phyloP scores from a whole-genome alignment of 2,113 vertebrate genomes.

The Brevimyrus niger region DNA sequence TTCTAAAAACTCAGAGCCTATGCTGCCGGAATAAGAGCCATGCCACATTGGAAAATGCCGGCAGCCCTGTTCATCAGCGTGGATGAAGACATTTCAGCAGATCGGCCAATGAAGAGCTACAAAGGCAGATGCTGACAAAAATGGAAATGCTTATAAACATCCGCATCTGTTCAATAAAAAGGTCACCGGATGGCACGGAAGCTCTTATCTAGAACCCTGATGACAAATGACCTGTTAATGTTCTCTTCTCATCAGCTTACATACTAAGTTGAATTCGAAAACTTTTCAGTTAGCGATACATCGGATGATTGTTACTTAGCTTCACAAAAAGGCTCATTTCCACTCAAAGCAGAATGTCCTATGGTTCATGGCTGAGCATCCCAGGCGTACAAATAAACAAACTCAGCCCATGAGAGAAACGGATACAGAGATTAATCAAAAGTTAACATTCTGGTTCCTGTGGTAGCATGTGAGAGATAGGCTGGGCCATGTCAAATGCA shows the following conservation, averaged over 20 bases:
- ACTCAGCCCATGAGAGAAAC: not conserved
- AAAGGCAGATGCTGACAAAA: not conserved
- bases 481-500: constrained; percentile 15
- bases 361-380: not conserved
- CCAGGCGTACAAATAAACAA: not conserved
- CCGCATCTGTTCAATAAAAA: not conserved
- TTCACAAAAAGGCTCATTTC: not conserved
- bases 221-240: not conserved
- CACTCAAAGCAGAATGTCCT: not conserved
- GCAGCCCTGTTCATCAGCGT: not conserved
- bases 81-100: not conserved
- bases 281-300: not conserved
- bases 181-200: not conserved
- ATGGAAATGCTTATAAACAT: not conserved
- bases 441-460: not conserved
- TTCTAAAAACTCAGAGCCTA: not conserved
- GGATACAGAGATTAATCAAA: not conserved
- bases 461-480: not conserved
- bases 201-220: not conserved
- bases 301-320: not conserved
- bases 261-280: not conserved
- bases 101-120: not conserved
- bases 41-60: not conserved
- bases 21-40: not conserved
- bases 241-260: not conserved